Base-by-base conservation (phyloP, 2,797 vertebrate genomes). In the Emys orbicularis region DNA sequence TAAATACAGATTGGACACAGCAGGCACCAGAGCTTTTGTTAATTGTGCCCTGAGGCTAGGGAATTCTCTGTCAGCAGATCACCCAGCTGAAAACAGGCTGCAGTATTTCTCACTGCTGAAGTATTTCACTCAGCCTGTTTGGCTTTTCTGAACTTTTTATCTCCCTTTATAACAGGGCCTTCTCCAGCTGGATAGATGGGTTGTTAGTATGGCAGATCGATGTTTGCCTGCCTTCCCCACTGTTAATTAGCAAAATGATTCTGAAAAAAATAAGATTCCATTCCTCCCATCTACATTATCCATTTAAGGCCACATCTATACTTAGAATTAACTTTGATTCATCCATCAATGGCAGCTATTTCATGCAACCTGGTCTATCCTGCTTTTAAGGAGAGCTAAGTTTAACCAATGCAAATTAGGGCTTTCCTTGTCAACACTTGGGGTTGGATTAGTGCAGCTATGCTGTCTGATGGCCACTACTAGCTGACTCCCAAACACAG, bases 1-100 rank as follows among this genome's bases (percentile, higher is more conserved):
- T 84, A 90, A 89, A 88, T 84, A 93, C 90, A 95, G 90, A 95
- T 53, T 77, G 79, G 92, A 90, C 3, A 0, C 1, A 0, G 94
- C 49, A 88, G 88, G 57, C 0, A 1, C 80, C 87, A 95, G 87
- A 91, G 84, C 61, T 93, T 93, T 92, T 89, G 81, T 41, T 93
- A 95, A 96, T 96, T 95, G 65, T 37, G 57, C 81, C 95, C 77
- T 10, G 84, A 91, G 92, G 94, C 91, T 91, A 94, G 6, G 16
- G 93, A 87, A 90, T 96, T 80, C 53, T 92, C 90, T 97, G 93
- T 57, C 84, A 94, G 77, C 56, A 83, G 61, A 90, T 95, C 84
- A 86, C 0, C 0, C 81, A 93, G 53, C 68, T 96, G 88, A 87
- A 91, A 15, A 4, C 47, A 90, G 88, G 87, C 83, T 90, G 91